Conservation (phyloP, 1,140 invertebrate genomes). For the Nomia melanderi region DNA sequence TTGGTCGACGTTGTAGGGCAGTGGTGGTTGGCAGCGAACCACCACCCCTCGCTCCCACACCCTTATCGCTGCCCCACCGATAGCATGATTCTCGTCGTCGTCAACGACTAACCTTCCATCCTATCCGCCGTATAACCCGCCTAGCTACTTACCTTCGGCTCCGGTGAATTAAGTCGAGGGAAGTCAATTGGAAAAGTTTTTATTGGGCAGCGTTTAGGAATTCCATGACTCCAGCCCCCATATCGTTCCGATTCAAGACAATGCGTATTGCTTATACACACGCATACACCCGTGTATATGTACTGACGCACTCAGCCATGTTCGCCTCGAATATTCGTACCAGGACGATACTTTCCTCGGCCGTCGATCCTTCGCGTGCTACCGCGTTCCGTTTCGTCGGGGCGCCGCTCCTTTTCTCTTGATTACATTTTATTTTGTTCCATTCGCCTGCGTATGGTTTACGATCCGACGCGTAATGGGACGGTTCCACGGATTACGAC, state of each 20-base stretch:
- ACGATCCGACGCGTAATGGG: conserved; percentile 41
- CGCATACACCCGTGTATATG: not conserved
- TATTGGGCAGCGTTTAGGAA: conserved; percentile 71
- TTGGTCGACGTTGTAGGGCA: not conserved
- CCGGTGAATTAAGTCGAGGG: conserved; percentile 67
- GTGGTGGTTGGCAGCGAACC: not conserved
- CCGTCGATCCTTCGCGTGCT: conserved; percentile 30
- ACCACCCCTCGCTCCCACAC: not conserved
- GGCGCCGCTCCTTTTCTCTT: not conserved
- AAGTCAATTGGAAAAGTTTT: conserved; percentile 75
- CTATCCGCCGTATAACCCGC: conserved; percentile 48
- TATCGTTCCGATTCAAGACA: conserved; percentile 55
- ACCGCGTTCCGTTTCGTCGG: conserved; percentile 28
- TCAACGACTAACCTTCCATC: conserved; percentile 40
- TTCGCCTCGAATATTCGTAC: no score
- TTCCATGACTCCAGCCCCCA: conserved; percentile 54
- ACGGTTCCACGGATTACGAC: conserved; percentile 6
- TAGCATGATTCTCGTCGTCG: conserved; percentile 18
- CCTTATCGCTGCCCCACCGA: not conserved
- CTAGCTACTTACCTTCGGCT: conserved; percentile 64
- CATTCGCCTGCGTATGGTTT: conserved; percentile 30
- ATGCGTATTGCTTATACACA: conserved; percentile 1
- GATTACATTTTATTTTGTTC: conserved; percentile 42
- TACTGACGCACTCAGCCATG: conserved; percentile 25
- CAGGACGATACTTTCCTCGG: conserved; percentile 21